These are phyloP conservation scores for Tetrao urogallus DNA, from an alignment of 2,113 vertebrate genomes.

Conservation along the genomic window DNA sequence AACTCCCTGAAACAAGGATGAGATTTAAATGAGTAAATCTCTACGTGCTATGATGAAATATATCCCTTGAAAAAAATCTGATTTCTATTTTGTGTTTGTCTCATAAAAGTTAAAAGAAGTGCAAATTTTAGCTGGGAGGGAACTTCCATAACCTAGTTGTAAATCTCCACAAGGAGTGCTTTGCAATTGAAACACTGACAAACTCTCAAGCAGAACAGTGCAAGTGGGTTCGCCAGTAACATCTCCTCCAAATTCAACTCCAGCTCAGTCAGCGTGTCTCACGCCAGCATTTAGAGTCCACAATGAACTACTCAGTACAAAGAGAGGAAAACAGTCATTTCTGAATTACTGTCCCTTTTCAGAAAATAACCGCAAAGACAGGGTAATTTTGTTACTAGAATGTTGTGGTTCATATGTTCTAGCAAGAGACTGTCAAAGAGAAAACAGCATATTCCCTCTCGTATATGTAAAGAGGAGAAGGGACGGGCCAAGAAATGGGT, in stretches of 20 bases:
- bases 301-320: slow-evolving; percentile 32
- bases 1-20: background rate
- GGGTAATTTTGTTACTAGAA: slow-evolving; percentile 45
- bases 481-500: background rate
- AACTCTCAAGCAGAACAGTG: slow-evolving; percentile 33
- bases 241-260: slow-evolving; percentile 22
- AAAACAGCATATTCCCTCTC: slow-evolving; percentile 2
- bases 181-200: slow-evolving; percentile 47
- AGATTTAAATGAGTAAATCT: background rate
- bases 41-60: slow-evolving; percentile 42
- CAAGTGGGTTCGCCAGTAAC: slow-evolving; percentile 15
- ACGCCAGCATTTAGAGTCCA: slow-evolving; percentile 10
- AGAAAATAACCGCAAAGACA: slow-evolving; percentile 44
- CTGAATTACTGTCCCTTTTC: slow-evolving; percentile 48
- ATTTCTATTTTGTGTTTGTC: slow-evolving; percentile 25
- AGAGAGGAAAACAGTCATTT: slow-evolving; percentile 53
- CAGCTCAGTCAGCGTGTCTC: background rate
- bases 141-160: slow-evolving; percentile 60
- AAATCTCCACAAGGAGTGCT: slow-evolving; percentile 62
- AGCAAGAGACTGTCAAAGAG: slow-evolving; percentile 31
- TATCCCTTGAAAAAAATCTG: slow-evolving; percentile 10
- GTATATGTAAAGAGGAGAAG: background rate
- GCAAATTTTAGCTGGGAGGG: slow-evolving; percentile 57
- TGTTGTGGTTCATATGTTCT: slow-evolving; percentile 46
- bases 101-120: slow-evolving; percentile 72